Base-by-base conservation (phyloP, 2,888 invertebrate genomes). In the Alsophila aescularia region DNA sequence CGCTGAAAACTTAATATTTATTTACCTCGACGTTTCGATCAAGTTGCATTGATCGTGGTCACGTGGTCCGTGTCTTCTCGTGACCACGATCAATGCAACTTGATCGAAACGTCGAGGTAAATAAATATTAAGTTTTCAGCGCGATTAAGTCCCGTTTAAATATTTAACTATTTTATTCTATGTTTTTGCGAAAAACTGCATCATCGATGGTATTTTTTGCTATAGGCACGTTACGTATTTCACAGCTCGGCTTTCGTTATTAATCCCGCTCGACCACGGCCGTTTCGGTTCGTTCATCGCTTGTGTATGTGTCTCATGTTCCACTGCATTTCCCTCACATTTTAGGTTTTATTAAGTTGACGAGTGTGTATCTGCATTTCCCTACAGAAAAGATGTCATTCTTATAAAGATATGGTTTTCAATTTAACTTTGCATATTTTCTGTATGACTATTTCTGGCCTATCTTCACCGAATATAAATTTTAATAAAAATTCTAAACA, bases 161-260 rank as follows among this genome's bases (percentile, higher is more conserved):
- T n/a, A n/a, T n/a, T n/a, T n/a, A n/a, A n/a, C n/a, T n/a, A n/a
- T n/a, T n/a, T n/a, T n/a, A n/a, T n/a, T n/a, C n/a, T n/a, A n/a
- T n/a, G n/a, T n/a, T n/a, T n/a, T n/a, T n/a, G n/a, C n/a, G 36
- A 29, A 36, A 60, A 60, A 59, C 54, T 55, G 66, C 64, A 57
- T 53, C 56, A 60, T 56, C 40, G 50, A 53, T 41, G 37, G 63
- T 18, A 29, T 15, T 58, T 51, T 59, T 1, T 24, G 3, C 8
- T 24, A 4, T 15, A 47, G 61, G 76, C 77, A 76, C 76, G 69
- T 69, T 67, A 52, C 70, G 68, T 72, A 59, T 70, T 64, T 70
- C 64, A 67, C 64, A 58, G 67, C 70, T 69, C 67, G 64, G 70
- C 77, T 73, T 73, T 62, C 57, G 66, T 63, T 66, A 56, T 70